Evolutionary conservation across 2,888 invertebrate genomes (phyloP).

Genomic region (Epinotia demarniana): DNA sequence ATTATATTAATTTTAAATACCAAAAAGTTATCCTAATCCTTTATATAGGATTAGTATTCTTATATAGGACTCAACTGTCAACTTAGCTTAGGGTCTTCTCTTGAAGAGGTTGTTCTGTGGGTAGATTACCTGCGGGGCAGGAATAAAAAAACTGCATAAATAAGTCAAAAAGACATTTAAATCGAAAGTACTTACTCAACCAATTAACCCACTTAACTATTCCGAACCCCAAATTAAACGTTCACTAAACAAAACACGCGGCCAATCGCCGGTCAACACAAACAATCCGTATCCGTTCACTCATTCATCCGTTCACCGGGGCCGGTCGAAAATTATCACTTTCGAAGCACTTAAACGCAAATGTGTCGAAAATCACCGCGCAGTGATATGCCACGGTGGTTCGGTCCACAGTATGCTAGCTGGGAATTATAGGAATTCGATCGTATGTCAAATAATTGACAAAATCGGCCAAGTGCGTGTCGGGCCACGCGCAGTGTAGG

Average conservation of each 20-base stretch:
- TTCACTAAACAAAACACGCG: slow-evolving; percentile 34
- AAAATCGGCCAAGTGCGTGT: too few species aligned
- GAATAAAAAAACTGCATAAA: too few species aligned
- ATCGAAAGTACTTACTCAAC: neutral
- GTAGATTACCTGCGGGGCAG: too few species aligned
- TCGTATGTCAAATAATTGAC: too few species aligned
- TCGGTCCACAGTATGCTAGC: slow-evolving; percentile 19
- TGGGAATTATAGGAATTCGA: neutral
- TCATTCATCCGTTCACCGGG: slow-evolving; percentile 32
- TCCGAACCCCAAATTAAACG: slow-evolving; percentile 28
- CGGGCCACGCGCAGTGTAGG: too few species aligned
- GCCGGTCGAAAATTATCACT: slow-evolving; percentile 44
- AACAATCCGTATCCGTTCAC: slow-evolving; percentile 30
- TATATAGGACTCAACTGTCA: too few species aligned
- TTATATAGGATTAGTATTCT: too few species aligned
- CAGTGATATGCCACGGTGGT: slow-evolving; percentile 12
- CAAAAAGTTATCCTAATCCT: too few species aligned
- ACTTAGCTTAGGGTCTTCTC: too few species aligned
- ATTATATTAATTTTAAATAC: too few species aligned
- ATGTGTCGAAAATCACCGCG: slow-evolving; percentile 43
- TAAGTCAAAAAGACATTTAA: too few species aligned
- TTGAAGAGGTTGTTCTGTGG: too few species aligned
- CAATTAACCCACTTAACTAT: neutral
- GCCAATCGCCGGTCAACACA: slow-evolving; percentile 25
- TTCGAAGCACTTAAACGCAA: slow-evolving; percentile 43